phyloP scores from a whole-genome alignment of 2,888 invertebrate genomes.

The Sacculina carcini region DNA sequence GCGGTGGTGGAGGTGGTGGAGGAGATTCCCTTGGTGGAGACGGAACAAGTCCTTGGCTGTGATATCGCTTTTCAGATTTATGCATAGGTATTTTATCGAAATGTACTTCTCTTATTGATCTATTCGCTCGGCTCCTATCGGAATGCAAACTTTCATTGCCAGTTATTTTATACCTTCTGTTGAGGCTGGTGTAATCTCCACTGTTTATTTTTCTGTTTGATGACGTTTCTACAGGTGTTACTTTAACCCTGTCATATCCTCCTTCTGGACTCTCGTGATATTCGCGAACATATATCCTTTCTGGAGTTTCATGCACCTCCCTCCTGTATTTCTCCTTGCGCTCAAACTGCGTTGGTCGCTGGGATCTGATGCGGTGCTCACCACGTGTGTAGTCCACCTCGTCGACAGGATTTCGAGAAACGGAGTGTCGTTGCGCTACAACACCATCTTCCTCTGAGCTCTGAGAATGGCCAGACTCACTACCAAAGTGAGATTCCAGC shows the following conservation, averaged over 20 bases:
- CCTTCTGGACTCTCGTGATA: background rate
- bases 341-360: background rate
- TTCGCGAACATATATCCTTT: background rate
- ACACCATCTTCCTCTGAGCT: constrained; percentile 35
- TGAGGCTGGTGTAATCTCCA: constrained; percentile 5
- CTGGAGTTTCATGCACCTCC: background rate
- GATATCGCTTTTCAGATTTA: no score
- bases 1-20: constrained; percentile 12
- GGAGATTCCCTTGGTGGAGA: background rate
- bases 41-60: no score
- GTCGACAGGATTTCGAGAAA: background rate
- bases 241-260: constrained; percentile 3
- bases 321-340: background rate
- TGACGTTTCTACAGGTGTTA: background rate
- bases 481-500: constrained; percentile 66
- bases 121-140: no score
- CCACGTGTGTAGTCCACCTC: background rate
- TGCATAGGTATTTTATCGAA: no score
- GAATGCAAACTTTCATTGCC: background rate
- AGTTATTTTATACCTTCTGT: background rate
- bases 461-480: constrained; percentile 51
- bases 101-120: no score
- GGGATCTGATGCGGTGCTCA: background rate
- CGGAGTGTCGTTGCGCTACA: background rate
- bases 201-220: no score